phyloP scores from a whole-genome alignment of 2,888 invertebrate species.

The Liodrosophila aerea region DNA sequence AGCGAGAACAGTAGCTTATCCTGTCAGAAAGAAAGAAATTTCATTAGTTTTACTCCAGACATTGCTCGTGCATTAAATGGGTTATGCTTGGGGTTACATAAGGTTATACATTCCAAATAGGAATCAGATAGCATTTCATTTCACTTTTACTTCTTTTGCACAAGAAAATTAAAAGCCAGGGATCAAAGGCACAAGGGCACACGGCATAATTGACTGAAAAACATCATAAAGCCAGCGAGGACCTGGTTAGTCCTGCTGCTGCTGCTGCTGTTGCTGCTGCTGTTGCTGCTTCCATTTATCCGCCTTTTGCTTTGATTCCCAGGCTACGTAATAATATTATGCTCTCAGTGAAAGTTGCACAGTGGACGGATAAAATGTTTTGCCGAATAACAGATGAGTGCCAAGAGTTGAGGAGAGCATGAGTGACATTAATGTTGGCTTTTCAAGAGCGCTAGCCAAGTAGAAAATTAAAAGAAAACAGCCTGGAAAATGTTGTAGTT shows the following conservation, averaged over 20 bases:
- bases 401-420: not conserved
- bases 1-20: slow-evolving; percentile 95
- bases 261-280: too few relatives aligned
- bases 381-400: slow-evolving; percentile 4
- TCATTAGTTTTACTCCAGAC: slow-evolving; percentile 47
- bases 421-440: not conserved
- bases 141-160: slow-evolving; percentile 13
- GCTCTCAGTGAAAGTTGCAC: slow-evolving; percentile 25
- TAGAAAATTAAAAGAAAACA: not conserved
- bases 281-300: too few relatives aligned
- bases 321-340: slow-evolving; percentile 41
- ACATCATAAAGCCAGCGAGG: slow-evolving; percentile 50
- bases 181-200: slow-evolving; percentile 51
- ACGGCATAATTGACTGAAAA: slow-evolving; percentile 68
- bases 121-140: slow-evolving; percentile 52
- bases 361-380: slow-evolving; percentile 25
- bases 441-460: not conserved
- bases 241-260: slow-evolving; percentile 17
- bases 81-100: slow-evolving; percentile 25
- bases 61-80: slow-evolving; percentile 56
- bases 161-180: slow-evolving; percentile 59
- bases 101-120: slow-evolving; percentile 27
- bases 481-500: too few relatives aligned
- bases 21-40: slow-evolving; percentile 80
- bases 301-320: slow-evolving; percentile 4